Evolutionary conservation across 2,113 vertebrate species (phyloP).

Genomic region (Dipodomys spectabilis): DNA sequence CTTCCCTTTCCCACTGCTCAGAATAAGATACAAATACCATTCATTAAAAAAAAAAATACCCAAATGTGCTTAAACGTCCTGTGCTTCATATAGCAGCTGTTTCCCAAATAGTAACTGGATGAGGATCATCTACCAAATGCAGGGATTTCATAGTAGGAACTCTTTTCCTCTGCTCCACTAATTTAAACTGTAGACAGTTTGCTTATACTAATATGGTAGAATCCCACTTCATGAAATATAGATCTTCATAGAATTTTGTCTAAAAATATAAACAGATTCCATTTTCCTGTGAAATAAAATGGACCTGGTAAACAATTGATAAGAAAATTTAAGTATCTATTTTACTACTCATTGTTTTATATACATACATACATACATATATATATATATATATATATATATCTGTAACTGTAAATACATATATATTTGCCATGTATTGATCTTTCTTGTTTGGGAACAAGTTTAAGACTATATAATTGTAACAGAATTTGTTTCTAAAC

Average conservation of each 20-base stretch:
- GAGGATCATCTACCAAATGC: background rate
- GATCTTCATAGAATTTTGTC: constrained; percentile 57
- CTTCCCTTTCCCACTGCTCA: background rate
- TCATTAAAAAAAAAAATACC: too few species aligned
- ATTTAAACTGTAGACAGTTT: constrained; percentile 46
- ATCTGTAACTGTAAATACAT: background rate
- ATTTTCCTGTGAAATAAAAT: constrained; percentile 41
- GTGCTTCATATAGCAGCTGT: background rate
- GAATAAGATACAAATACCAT: background rate
- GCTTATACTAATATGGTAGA: constrained; percentile 14
- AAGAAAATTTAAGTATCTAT: constrained; percentile 26
- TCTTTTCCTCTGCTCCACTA: background rate
- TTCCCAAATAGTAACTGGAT: background rate
- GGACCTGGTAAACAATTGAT: background rate
- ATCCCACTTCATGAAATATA: constrained; percentile 40
- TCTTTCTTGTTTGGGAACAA: constrained; percentile 2
- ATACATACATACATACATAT: too few species aligned
- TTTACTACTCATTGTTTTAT: background rate
- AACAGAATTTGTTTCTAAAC: constrained; percentile 37
- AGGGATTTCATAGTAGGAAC: constrained; percentile 11
- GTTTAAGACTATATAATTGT: background rate
- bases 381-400: too few species aligned
- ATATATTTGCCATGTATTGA: background rate
- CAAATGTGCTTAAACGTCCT: too few species aligned
- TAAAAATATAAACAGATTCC: constrained; percentile 1